Evolutionary conservation across 2,113 vertebrate species (phyloP), one percentile per base, ranked within the genome.

Genomic region (Bombycilla garrulus): DNA sequence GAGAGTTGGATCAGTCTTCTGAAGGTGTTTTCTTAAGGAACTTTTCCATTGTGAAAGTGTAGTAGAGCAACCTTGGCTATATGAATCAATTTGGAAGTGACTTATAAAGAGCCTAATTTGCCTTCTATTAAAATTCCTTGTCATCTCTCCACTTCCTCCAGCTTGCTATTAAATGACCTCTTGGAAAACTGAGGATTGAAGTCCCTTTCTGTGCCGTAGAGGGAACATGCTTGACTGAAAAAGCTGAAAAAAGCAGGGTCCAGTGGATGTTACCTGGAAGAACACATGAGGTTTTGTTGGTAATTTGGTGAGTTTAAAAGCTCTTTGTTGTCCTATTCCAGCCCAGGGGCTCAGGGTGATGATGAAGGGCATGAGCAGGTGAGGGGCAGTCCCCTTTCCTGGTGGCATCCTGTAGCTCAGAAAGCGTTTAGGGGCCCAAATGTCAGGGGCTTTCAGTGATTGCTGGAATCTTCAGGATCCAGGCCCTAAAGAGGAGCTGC

Each of bases 101-200:
- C 40, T 84, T 95, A 50, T 20, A 69, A 87, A 91, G 87, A 44
- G 42, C 29, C 69, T 86, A 26, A 81, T 92, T 96, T 94, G 73
- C 78, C 66, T 89, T 86, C 86, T 86, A 36, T 97, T 90, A 92
- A 95, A 95, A 92, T 93, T 72, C 79, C 65, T 86, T 70, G 51
- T 88, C 5, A 25, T 90, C 31, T 60, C 40, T 89, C 69, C 61
- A 80, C 67, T 85, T 62, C 86, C n/a, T 76, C 4, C 60, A 89
- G 53, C 58, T 86, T 11, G 28, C 81, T 91, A 58, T 86, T 96
- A 94, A 97, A 86, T 29, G 65, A 83, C 26, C 83, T 76, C 84
- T 72, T 65, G 90, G 86, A 88, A 88, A 73, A 72, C 47, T 66
- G 89, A 70, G 60, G 38, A 12, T 15, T 50, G 80, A 81, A 94